These are phyloP conservation scores for Dendrolimus kikuchii DNA, from an alignment of 1,140 invertebrate species.

Conservation along the genomic window DNA sequence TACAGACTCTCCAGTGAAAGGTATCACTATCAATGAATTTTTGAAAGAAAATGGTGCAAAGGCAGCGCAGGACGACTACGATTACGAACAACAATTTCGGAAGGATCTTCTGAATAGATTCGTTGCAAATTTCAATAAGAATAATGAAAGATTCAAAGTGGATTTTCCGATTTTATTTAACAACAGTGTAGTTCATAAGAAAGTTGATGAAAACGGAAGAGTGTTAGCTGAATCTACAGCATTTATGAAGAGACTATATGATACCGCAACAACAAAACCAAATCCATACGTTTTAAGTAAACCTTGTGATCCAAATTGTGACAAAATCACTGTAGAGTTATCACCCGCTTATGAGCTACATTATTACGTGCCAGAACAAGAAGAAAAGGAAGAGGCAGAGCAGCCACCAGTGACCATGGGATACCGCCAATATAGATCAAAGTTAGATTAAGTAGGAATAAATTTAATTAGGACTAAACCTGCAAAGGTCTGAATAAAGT, in stretches of 20 bases:
- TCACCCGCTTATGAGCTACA: conserved; percentile 57
- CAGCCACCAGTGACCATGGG: conserved; percentile 16
- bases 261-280: not conserved
- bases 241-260: conserved; percentile 35
- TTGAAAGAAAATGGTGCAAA: conserved; percentile 10
- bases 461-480: too few species aligned
- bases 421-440: conserved; percentile 23
- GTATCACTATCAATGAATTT: conserved; percentile 26
- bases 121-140: conserved; percentile 55
- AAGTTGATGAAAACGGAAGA: conserved; percentile 15
- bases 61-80: conserved; percentile 29
- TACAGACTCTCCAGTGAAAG: conserved; percentile 24
- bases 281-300: conserved; percentile 3
- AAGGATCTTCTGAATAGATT: conserved; percentile 51
- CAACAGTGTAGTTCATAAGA: conserved; percentile 40
- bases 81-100: conserved; percentile 47
- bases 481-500: too few species aligned
- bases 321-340: conserved; percentile 43
- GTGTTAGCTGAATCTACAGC: conserved; percentile 43
- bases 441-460: too few species aligned
- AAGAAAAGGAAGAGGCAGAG: conserved; percentile 41
- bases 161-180: conserved; percentile 56
- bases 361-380: conserved; percentile 57
- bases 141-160: conserved; percentile 43
- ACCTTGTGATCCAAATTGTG: conserved; percentile 35